Evolutionary conservation across 2,113 vertebrate species (phyloP).

Genomic region (Oreochromis tanganicae): DNA sequence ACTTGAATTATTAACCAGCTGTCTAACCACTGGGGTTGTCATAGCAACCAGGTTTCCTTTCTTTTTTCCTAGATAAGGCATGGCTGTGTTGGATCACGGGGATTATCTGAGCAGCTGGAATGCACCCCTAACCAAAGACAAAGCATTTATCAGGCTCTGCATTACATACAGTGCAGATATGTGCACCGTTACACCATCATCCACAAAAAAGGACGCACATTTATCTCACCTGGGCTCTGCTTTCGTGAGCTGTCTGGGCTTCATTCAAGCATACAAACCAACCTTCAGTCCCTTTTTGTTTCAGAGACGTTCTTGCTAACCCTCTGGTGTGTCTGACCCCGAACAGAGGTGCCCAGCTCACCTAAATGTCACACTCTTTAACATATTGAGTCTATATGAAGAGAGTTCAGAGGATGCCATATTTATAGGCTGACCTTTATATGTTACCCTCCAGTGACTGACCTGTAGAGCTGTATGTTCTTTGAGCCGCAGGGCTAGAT

Average conservation of each 20-base stretch:
- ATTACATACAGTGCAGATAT: background rate
- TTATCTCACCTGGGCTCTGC: background rate
- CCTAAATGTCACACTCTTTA: background rate
- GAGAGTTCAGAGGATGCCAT: background rate
- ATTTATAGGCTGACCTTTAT: conserved; percentile 37
- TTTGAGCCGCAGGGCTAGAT: background rate
- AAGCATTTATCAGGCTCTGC: background rate
- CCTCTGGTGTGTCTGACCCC: background rate
- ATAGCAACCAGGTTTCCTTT: background rate
- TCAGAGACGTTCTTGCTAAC: background rate
- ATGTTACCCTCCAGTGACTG: background rate
- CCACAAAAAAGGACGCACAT: background rate
- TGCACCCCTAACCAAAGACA: background rate
- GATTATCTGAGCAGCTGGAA: background rate
- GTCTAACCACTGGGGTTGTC: background rate
- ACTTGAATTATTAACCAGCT: background rate
- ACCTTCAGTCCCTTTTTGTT: background rate
- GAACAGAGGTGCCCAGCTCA: background rate
- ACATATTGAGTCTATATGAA: background rate
- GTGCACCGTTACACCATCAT: background rate
- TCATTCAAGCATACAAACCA: background rate
- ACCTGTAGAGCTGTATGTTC: background rate
- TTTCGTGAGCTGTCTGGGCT: background rate
- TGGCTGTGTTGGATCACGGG: background rate
- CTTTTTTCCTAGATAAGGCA: background rate